Base-by-base conservation (phyloP, 2,888 invertebrate genomes). In the Deilephila porcellus region DNA sequence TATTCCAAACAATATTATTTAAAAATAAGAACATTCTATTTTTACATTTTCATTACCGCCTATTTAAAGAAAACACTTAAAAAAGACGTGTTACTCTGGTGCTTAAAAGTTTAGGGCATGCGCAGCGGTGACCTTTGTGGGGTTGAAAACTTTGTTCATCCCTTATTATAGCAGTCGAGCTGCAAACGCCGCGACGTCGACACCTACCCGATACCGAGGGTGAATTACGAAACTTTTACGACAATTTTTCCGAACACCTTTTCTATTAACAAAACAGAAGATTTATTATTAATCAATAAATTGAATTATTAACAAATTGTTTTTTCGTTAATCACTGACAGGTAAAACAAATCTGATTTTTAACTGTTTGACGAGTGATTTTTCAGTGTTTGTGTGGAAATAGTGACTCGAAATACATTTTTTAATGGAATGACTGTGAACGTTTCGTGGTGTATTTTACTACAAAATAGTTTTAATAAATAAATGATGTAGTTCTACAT, bases 101-200 rank as follows among this genome's bases (percentile, higher is more conserved):
- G 75, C 78, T 79, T 67, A 79, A 81, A 89, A 88, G 81, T 90
- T 88, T 81, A 71, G 76, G 79, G 84, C 93, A 90, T 92, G 93
- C 93, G 93, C 88, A 83, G 77, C 76, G 78, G 78, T 81, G 74
- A 78, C 79, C 76, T 45, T 45, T 45, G 72, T 76, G 76, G 84
- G 82, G 83, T 81, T 74, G 79, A 71, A 81, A 79, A 73, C 76
- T 84, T 82, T 86, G 87, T 90, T 90, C 89, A 91, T 86, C 88
- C 88, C 88, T 80, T 80, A 79, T 60, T 80, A 80, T 77, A 80
- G 75, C 88, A 93, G 93, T 93, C 83, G 85, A 79, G 76, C 72
- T 80, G 80, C 77, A 78, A 81, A 75, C 79, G 82, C 77, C 84
- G 78, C 64, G 78, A 76, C 72, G 77, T 45, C 59, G 74, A 81